phyloP scores from a whole-genome alignment of 1,140 invertebrate genomes.

The Listronotus oregonensis region DNA sequence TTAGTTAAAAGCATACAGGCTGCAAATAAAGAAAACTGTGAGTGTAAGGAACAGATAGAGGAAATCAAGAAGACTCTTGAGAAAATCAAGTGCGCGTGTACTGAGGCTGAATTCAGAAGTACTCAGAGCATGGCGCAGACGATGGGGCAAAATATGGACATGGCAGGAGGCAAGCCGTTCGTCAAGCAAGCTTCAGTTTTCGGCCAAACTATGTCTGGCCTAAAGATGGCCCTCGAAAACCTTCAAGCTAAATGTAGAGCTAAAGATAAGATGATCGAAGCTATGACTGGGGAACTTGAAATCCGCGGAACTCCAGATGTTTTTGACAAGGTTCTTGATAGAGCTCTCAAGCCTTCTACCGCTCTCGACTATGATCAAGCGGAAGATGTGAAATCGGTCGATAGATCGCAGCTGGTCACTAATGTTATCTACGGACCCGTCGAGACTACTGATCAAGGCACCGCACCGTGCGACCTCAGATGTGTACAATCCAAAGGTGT shows the following conservation, averaged over 20 bases:
- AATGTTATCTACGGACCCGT: constrained; percentile 19
- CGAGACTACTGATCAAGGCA: constrained; percentile 1
- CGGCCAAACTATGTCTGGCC: constrained; percentile 43
- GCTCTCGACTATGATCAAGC: constrained; percentile 35
- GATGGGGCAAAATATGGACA: constrained; percentile 12
- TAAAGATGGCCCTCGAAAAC: constrained; percentile 45
- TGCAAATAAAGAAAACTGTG: constrained; percentile 36
- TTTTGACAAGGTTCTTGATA: constrained; percentile 34
- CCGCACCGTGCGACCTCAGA: not conserved
- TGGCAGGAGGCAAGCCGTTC: constrained; percentile 14
- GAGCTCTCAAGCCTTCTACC: not conserved
- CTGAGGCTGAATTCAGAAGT: constrained; percentile 38
- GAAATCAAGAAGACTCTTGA: constrained; percentile 38
- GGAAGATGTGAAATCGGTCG: constrained; percentile 34
- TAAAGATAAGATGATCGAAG: constrained; percentile 48
- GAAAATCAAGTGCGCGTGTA: constrained; percentile 43
- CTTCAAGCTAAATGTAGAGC: constrained; percentile 47
- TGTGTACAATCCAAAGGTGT: constrained; percentile 21
- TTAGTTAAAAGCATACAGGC: constrained; percentile 29
- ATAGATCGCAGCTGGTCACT: constrained; percentile 4
- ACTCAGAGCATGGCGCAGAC: constrained; percentile 13
- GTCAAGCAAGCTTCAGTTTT: constrained; percentile 39
- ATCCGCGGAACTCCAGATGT: constrained; percentile 36
- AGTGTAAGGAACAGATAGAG: constrained; percentile 39
- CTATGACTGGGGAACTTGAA: constrained; percentile 43